Percentiles rank a stretch among this genome's conserved stretches.
These are phyloP conservation scores for Clytia hemisphaerica DNA, from an alignment of 30 jellyfish, hydroid and myxozoan genomes.

Conservation along the genomic window DNA sequence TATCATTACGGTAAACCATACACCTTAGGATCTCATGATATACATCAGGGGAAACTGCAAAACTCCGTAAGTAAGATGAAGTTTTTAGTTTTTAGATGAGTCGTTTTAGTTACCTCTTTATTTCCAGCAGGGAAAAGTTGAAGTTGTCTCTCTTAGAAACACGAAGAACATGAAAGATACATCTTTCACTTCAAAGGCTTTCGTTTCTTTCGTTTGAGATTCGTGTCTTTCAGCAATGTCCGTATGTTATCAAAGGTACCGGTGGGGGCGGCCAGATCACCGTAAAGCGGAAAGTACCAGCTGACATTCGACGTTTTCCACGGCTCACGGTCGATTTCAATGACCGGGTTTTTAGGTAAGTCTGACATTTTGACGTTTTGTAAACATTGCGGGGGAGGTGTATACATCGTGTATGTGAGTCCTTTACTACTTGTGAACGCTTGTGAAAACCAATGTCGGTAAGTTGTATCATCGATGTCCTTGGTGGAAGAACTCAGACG, in stretches of 20 bases:
- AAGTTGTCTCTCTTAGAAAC: too few species aligned
- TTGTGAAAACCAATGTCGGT: slow-evolving; percentile 62
- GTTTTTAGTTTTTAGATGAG: too few species aligned
- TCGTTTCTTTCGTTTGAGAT: slow-evolving; percentile 40
- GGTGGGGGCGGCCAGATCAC: slow-evolving; percentile 85
- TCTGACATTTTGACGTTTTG: slow-evolving; percentile 31
- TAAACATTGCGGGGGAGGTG: slow-evolving; percentile 87
- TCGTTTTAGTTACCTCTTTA: too few species aligned
- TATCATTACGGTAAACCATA: too few species aligned
- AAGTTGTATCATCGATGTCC: slow-evolving; percentile 35
- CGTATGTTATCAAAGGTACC: slow-evolving; percentile 84
- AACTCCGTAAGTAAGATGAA: too few species aligned
- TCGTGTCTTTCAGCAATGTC: slow-evolving; percentile 53
- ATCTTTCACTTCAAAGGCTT: slow-evolving; percentile 33
- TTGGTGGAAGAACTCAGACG: not conserved
- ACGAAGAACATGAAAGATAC: too few species aligned
- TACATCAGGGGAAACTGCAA: too few species aligned
- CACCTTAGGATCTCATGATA: too few species aligned
- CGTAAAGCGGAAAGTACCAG: slow-evolving; percentile 92
- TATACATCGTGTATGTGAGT: slow-evolving; percentile 50
- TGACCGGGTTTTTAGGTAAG: slow-evolving; percentile 39
- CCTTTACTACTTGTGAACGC: slow-evolving; percentile 54
- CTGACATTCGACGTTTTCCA: slow-evolving; percentile 78
- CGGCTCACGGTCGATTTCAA: slow-evolving; percentile 76
- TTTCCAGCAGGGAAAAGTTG: too few species aligned